These are phyloP conservation scores for Ectropis grisescens DNA, from an alignment of 1,140 invertebrate species.

Conservation along the genomic window DNA sequence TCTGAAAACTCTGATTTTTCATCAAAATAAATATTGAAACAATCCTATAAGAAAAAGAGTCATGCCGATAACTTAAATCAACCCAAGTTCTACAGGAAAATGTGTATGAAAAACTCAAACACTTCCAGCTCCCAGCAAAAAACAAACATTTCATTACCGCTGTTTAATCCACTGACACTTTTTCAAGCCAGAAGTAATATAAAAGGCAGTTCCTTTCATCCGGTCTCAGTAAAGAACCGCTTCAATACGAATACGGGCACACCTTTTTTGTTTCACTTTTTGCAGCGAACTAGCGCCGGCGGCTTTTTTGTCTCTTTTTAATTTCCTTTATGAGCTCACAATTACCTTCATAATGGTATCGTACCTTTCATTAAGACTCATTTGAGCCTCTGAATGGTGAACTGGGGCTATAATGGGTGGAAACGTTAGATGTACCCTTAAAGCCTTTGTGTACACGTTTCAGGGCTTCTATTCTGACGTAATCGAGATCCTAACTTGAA, in stretches of 20 bases:
- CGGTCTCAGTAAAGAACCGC: conserved; percentile 3
- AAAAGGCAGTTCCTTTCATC: conserved; percentile 4
- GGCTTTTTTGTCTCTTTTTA: conserved; percentile 49
- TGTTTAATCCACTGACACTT: too few relatives aligned
- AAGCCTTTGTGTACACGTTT: conserved; percentile 51
- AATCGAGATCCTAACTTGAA: too few relatives aligned
- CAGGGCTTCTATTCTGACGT: too few relatives aligned
- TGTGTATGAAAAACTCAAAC: too few relatives aligned
- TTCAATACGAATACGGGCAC: conserved; percentile 6
- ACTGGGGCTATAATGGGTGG: conserved; percentile 45
- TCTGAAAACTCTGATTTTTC: too few relatives aligned
- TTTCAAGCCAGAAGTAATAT: too few relatives aligned
- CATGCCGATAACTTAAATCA: too few relatives aligned
- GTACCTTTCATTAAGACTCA: conserved; percentile 60
- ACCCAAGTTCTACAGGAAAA: too few relatives aligned
- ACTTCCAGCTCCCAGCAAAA: too few relatives aligned
- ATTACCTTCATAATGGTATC: conserved; percentile 58
- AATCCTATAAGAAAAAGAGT: too few relatives aligned
- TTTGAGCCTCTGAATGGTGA: conserved; percentile 51
- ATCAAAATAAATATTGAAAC: too few relatives aligned
- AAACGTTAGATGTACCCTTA: conserved; percentile 47
- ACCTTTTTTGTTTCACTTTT: conserved; percentile 20
- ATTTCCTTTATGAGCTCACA: conserved; percentile 59
- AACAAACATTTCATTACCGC: too few relatives aligned
- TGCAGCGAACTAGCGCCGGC: conserved; percentile 14